Base-by-base conservation (phyloP, 2,888 invertebrate genomes). In the Zaprionus lineosus region DNA sequence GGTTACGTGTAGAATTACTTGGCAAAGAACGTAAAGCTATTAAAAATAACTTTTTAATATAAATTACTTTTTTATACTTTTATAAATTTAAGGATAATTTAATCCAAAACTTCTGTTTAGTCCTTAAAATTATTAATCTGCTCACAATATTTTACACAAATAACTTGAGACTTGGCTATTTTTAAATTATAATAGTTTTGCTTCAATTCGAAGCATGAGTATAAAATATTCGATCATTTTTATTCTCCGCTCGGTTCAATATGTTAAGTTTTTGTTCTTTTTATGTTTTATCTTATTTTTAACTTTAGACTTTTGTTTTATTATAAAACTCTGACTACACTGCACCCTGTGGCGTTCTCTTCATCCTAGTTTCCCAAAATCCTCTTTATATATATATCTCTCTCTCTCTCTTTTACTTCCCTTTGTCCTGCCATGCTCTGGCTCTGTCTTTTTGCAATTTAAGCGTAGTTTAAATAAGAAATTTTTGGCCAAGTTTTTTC, bases 391-490 rank as follows among this genome's bases (percentile, higher is more conserved):
- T 12, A 11, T 33, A 2, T 5, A n/a, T n/a, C 9, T 37, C 28
- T 19, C 37, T 11, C 33, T 31, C 18, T 3, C 31, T 4, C 40
- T 8, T 24, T 6, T 9, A 11, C 12, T 0, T 16, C 34, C 11
- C 36, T 16, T 1, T 40, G 36, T 14, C 50, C 29, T 29, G 26
- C 51, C 26, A 18, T 56, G 31, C 52, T 36, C 28, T 31, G 15
- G 29, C 29, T 16, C 31, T 36, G 58, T 58, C 70, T 81, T 78
- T 75, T 78, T 74, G 73, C 78, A 78, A 74, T 78, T 82, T 78
- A 78, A 78, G 78, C 82, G 78, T 63, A 78, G 82, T 78, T 78
- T 82, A 78, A 78, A 78, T 66, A 82, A 63, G 65, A 78, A n/a
- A 78, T 78, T 79, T 79, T 74, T 41, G 29, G 24, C 36, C 55